Percentiles rank a stretch among this genome's conserved stretches.
These are phyloP conservation scores for Oasisia sp. DNA, from an alignment of 2,888 invertebrate species.

Conservation along the genomic window DNA sequence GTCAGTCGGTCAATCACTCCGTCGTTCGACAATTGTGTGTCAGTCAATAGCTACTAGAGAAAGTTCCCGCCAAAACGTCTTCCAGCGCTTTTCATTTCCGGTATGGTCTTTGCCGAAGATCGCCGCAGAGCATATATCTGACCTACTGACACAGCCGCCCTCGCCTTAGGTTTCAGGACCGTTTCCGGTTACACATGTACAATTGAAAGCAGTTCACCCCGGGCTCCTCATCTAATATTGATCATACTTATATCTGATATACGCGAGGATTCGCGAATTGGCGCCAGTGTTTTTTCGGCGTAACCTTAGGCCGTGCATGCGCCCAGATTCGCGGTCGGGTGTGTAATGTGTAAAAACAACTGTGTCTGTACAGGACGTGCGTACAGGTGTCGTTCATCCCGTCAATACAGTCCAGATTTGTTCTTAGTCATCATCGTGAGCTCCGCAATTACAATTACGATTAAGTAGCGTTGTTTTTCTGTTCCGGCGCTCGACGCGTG, in stretches of 20 bases:
- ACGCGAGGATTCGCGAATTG: not conserved
- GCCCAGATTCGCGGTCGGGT: not conserved
- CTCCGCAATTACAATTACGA: not conserved
- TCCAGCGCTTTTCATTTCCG: not conserved
- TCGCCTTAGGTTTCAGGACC: not conserved
- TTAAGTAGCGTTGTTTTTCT: not conserved
- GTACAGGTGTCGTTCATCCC: not conserved
- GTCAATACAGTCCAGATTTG: not conserved
- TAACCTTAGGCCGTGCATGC: not conserved
- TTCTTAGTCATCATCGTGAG: not conserved
- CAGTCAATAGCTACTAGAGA: too few species aligned
- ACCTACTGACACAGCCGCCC: not conserved
- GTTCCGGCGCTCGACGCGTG: not conserved
- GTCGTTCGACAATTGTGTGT: too few species aligned
- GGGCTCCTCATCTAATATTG: not conserved
- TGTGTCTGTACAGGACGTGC: not conserved
- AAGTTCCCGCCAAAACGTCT: too few species aligned
- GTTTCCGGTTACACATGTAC: not conserved
- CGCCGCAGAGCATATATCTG: not conserved
- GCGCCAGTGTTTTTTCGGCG: not conserved
- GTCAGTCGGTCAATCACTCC: too few species aligned
- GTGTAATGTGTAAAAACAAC: too few species aligned
- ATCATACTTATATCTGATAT: not conserved
- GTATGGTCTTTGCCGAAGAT: not conserved
- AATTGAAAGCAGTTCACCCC: not conserved